Conservation (phyloP, 2,113 vertebrate species). For the Gobio gobio region DNA sequence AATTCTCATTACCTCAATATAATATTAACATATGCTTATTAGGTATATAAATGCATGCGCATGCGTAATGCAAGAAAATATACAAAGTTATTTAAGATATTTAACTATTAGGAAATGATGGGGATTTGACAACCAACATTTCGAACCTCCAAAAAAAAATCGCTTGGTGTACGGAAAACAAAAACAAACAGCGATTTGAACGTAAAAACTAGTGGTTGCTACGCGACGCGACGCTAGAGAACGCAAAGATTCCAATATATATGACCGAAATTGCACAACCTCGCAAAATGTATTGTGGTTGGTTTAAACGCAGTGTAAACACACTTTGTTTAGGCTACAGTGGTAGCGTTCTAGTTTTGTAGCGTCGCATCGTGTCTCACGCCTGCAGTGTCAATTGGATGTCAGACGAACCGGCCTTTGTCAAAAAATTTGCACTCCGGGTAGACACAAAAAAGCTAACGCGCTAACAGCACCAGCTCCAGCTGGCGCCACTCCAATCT, state of each 20-base stretch:
- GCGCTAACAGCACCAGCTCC: constrained; percentile 22
- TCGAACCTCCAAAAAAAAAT: neutral
- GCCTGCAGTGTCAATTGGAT: neutral
- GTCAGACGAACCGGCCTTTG: constrained; percentile 54
- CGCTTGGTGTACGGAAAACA: neutral
- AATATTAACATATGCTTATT: neutral
- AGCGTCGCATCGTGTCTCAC: neutral
- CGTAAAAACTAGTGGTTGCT: constrained; percentile 6
- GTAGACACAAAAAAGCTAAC: constrained; percentile 62
- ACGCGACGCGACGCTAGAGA: constrained; percentile 27
- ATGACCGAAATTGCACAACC: neutral
- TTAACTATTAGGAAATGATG: neutral
- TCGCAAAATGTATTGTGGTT: neutral
- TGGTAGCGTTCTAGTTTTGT: neutral
- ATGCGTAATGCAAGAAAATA: neutral
- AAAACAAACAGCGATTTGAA: neutral
- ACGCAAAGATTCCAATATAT: neutral
- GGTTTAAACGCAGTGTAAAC: neutral
- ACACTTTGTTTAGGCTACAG: neutral
- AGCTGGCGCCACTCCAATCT: constrained; percentile 10
- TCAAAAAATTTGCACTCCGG: constrained; percentile 54
- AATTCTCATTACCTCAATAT: neutral
- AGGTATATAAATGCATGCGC: neutral
- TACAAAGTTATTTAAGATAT: neutral
- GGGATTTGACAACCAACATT: neutral